phyloP scores from a whole-genome alignment of 2,888 invertebrate species.

The Lapara coniferarum region DNA sequence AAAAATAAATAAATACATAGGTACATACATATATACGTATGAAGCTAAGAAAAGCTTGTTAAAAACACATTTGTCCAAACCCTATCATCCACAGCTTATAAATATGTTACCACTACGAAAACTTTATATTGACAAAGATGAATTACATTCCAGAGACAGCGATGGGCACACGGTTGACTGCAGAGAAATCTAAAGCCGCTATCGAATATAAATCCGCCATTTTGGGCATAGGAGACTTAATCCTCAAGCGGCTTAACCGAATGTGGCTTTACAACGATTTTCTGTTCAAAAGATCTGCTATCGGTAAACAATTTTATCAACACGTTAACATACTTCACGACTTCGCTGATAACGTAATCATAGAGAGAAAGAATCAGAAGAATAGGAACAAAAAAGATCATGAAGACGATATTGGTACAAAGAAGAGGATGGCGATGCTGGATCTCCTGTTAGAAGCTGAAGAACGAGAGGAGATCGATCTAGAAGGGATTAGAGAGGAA shows the following conservation, averaged over 20 bases:
- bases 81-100: too few species aligned
- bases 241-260: conserved; percentile 53
- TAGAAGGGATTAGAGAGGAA: conserved; percentile 86
- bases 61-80: too few species aligned
- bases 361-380: conserved; percentile 3
- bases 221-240: conserved; percentile 28
- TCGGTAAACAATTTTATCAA: conserved; percentile 5
- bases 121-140: too few species aligned
- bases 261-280: conserved; percentile 83
- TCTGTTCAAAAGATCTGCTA: conserved; percentile 68
- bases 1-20: too few species aligned
- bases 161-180: conserved; percentile 83
- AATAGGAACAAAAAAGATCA: conserved; percentile 19
- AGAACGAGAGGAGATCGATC: conserved; percentile 81
- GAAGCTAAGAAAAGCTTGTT: too few species aligned
- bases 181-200: conserved; percentile 58
- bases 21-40: too few species aligned
- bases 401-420: conserved; percentile 38
- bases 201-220: conserved; percentile 57
- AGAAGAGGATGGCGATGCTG: conserved; percentile 49
- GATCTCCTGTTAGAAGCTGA: conserved; percentile 82
- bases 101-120: too few species aligned
- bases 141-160: conserved; percentile 72
- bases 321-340: not conserved
- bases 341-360: conserved; percentile 21